Percentiles rank a stretch among this genome's conserved stretches.
These are phyloP conservation scores for Hypothenemus hampei DNA, from an alignment of 1,140 invertebrate genomes.

Conservation along the genomic window DNA sequence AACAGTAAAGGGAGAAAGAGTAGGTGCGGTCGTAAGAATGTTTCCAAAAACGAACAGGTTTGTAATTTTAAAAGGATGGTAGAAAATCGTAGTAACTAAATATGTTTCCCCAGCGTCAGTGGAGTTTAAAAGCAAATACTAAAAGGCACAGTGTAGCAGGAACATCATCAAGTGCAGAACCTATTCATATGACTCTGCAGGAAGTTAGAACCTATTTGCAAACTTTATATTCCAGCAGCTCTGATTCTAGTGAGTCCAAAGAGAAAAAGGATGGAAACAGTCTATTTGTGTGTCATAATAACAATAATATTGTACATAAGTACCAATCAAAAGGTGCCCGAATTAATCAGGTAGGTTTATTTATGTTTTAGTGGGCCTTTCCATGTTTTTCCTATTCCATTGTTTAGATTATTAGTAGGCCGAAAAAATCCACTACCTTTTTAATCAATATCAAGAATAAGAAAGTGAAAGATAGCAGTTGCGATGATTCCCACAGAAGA, in stretches of 20 bases:
- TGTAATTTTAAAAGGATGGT: background rate
- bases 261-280: slow-evolving; percentile 45
- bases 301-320: slow-evolving; percentile 39
- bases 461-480: slow-evolving; percentile 58
- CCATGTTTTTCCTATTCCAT: no score
- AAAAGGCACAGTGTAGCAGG: slow-evolving; percentile 56
- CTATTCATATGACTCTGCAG: slow-evolving; percentile 79
- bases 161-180: slow-evolving; percentile 55
- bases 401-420: no score
- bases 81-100: no score
- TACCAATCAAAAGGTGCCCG: slow-evolving; percentile 17
- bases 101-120: slow-evolving; percentile 31
- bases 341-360: slow-evolving; percentile 3
- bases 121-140: slow-evolving; percentile 9
- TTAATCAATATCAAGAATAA: slow-evolving; percentile 59
- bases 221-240: slow-evolving; percentile 69
- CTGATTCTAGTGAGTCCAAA: slow-evolving; percentile 53
- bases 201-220: slow-evolving; percentile 79
- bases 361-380: no score
- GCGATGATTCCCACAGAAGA: slow-evolving; percentile 40
- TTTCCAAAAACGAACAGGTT: background rate
- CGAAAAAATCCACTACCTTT: slow-evolving; percentile 57
- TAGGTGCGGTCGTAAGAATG: background rate
- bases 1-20: background rate
- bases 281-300: slow-evolving; percentile 30